Base-by-base conservation (phyloP, 23 tunicate species). In the Phallusia fumigata region DNA sequence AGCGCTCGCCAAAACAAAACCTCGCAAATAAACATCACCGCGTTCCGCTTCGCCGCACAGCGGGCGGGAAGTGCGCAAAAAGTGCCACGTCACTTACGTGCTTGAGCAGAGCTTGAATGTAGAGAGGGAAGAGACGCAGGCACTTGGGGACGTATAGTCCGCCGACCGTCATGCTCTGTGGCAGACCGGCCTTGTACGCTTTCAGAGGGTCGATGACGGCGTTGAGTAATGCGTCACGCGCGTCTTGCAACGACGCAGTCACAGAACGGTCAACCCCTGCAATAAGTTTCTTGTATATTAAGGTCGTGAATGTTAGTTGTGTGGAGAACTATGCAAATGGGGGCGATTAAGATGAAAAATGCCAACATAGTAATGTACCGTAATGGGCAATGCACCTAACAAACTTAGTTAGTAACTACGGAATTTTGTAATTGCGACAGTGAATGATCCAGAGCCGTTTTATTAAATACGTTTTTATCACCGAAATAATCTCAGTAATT, bases 221-320 rank as follows among this genome's bases (percentile, higher is more conserved):
- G 65, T 97, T 92, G 74, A 97, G 30, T 33, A 97, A 32, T 11
- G 99, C 97, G 72, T 97, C 99, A 15, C 93, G 82, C 6, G 99
- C 95, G 77, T 97, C 99, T 15, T 84, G 35, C 15, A 97, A 26
- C 13, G 90, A 52, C 19, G 93, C 86, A 34, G 95, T 91, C 30
- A 97, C 77, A 19, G 98, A 82, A 22, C 99, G 75, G 75, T 97
- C 99, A 31, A 97, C 99, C 32, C 84, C 99, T 88, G 84, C 22
- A 58, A 58, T 1, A 58, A 58, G 11, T 24, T 58, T 11, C 15
- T 58, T 1, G 28, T 22, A 6, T 58, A 16, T 13, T 21, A 21
- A 58, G 1, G 28, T 58, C 15, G 69, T 58, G 16, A 24, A 21
- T 2, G 69, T 58, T 58, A 1, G 69, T 58, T 6, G 69, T 58